A percentile compares a stretch with the other conserved stretches of the same genome.
Conservation (phyloP, 2,113 vertebrate species). For the Scytalopus superciliaris region DNA sequence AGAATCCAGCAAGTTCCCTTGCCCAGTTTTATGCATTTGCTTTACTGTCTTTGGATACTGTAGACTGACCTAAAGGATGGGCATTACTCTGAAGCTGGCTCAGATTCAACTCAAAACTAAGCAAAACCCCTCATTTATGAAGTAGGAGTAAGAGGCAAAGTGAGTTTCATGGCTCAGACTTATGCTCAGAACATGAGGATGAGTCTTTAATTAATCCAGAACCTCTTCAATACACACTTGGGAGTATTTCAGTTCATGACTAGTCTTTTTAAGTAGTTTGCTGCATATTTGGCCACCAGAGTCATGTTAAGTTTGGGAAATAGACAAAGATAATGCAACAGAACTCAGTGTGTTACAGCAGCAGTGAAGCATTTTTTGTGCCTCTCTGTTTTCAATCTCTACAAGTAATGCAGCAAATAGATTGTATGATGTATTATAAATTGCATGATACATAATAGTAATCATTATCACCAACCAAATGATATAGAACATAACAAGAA, state of each 20-base stretch:
- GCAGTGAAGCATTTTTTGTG: neutral
- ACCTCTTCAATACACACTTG: neutral
- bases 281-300: neutral
- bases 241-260: neutral
- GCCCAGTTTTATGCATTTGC: neutral
- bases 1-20: neutral
- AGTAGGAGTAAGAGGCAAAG: neutral
- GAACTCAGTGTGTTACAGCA: neutral
- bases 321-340: neutral
- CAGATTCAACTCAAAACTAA: neutral
- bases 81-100: neutral
- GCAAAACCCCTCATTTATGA: neutral
- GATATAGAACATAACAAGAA: neutral
- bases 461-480: neutral
- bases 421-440: constrained; percentile 3
- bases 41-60: neutral
- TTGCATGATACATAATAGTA: neutral
- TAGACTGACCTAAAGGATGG: neutral
- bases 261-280: neutral
- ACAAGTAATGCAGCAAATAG: neutral
- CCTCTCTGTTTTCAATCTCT: neutral
- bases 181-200: neutral
- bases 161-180: neutral
- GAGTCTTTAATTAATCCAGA: neutral
- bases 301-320: neutral